Evolutionary conservation across 2,888 invertebrate genomes (phyloP).

Genomic region (Drosophila buzzatii): DNA sequence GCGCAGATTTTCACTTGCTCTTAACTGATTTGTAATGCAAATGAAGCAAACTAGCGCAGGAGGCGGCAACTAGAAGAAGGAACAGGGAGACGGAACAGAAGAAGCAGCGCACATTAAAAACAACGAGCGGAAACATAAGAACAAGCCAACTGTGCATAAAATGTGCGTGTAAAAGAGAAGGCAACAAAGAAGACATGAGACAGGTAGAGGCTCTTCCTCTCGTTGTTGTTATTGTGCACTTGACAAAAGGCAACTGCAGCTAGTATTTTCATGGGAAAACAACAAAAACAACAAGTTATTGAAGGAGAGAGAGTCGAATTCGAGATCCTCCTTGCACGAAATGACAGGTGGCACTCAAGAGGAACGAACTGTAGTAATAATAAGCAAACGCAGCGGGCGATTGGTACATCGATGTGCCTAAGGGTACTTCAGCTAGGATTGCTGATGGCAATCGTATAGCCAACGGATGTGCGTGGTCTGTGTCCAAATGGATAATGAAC

Average conservation of each 20-base stretch:
- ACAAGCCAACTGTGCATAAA: conserved; percentile 25
- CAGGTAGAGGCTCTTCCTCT: neutral
- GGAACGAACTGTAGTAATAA: conserved; percentile 46
- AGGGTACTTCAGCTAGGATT: conserved; percentile 2
- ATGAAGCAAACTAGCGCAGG: conserved; percentile 73
- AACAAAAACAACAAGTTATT: conserved; percentile 22
- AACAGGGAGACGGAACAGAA: neutral
- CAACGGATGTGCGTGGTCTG: conserved; percentile 27
- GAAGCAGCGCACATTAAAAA: conserved; percentile 20
- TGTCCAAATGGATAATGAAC: conserved; percentile 23
- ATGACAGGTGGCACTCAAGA: conserved; percentile 58
- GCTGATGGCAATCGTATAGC: conserved; percentile 26
- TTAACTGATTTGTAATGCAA: conserved; percentile 80
- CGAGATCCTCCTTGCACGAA: conserved; percentile 12
- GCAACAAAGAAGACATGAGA: neutral
- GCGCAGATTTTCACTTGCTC: conserved; percentile 71
- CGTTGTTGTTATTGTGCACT: conserved; percentile 32
- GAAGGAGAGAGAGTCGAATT: conserved; percentile 8
- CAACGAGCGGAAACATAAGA: conserved; percentile 44
- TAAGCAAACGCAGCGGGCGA: conserved; percentile 59
- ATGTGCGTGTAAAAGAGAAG: conserved; percentile 13
- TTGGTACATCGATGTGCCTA: neutral
- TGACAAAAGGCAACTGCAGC: conserved; percentile 47
- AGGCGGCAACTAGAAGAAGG: conserved; percentile 43
- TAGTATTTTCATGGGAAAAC: conserved; percentile 56